phyloP scores from a whole-genome alignment of 1,140 invertebrate species.

The Pseudoatta argentina region DNA sequence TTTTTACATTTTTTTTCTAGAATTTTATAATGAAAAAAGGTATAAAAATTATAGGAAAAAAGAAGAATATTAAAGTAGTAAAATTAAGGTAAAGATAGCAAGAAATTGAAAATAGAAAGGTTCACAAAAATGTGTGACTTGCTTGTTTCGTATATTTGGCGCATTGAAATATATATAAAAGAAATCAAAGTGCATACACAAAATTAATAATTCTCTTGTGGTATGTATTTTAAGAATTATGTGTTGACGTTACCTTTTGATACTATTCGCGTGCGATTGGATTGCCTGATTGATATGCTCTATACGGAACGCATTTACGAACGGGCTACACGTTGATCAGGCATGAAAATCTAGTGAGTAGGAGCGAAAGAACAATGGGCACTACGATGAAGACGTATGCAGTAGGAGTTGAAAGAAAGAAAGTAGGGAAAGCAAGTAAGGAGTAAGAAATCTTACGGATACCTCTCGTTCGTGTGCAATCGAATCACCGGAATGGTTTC shows the following conservation, averaged over 20 bases:
- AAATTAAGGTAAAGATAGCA: not conserved
- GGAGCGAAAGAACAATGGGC: slow-evolving; percentile 42
- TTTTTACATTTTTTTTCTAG: not conserved
- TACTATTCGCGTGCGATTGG: not conserved
- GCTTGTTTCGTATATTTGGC: not conserved
- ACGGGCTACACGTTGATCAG: slow-evolving; percentile 30
- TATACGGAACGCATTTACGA: not conserved
- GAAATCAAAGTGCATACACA: not conserved
- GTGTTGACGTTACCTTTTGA: not conserved
- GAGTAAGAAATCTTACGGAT: slow-evolving; percentile 44
- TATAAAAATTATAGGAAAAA: not conserved
- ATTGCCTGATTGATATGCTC: not conserved
- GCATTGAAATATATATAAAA: not conserved
- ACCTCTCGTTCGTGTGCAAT: slow-evolving; percentile 47
- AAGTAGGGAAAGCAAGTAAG: not conserved
- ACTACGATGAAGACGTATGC: slow-evolving; percentile 13
- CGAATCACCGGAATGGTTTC: slow-evolving; percentile 45
- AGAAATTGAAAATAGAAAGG: not conserved
- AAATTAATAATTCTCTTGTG: not conserved
- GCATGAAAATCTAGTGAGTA: slow-evolving; percentile 9
- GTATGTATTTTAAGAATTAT: slow-evolving; percentile 7
- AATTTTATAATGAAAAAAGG: not conserved
- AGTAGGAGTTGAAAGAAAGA: slow-evolving; percentile 28
- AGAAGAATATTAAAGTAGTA: not conserved
- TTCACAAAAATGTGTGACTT: not conserved